Conservation (phyloP, 1,140 invertebrate species). For the Zaprionus vittiger region DNA sequence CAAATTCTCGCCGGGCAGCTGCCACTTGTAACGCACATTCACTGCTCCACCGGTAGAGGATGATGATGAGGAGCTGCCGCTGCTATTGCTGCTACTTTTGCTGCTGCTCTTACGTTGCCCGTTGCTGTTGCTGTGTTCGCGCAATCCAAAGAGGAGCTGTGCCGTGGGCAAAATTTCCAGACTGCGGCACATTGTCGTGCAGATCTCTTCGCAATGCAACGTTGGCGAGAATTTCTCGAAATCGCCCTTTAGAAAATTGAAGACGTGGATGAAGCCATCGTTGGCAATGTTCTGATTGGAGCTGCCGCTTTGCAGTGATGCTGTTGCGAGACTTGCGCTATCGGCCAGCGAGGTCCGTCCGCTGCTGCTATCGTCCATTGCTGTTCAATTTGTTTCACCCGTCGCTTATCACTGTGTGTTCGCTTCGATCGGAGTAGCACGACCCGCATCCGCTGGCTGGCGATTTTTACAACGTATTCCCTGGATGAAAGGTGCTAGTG, state of each 20-base stretch:
- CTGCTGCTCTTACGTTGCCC: background rate
- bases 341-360: slow-evolving; percentile 64
- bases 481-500: background rate
- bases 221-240: slow-evolving; percentile 35
- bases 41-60: slow-evolving; percentile 44
- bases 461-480: background rate
- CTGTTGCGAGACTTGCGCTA: slow-evolving; percentile 61
- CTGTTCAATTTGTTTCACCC: background rate
- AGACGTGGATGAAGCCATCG: slow-evolving; percentile 55
- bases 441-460: slow-evolving; percentile 1
- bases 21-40: slow-evolving; percentile 88
- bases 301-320: slow-evolving; percentile 56
- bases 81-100: slow-evolving; percentile 5
- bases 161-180: slow-evolving; percentile 90
- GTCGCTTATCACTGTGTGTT: background rate
- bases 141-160: slow-evolving; percentile 90
- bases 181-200: slow-evolving; percentile 88
- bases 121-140: slow-evolving; percentile 44
- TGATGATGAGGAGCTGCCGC: slow-evolving; percentile 8
- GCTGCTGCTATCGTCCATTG: slow-evolving; percentile 69
- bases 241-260: slow-evolving; percentile 23
- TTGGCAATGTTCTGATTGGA: slow-evolving; percentile 58
- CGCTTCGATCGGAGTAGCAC: background rate
- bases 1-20: slow-evolving; percentile 86
- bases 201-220: slow-evolving; percentile 88